Conservation (phyloP, 64 coral and sea anemone genomes). For the Acropora yongei region DNA sequence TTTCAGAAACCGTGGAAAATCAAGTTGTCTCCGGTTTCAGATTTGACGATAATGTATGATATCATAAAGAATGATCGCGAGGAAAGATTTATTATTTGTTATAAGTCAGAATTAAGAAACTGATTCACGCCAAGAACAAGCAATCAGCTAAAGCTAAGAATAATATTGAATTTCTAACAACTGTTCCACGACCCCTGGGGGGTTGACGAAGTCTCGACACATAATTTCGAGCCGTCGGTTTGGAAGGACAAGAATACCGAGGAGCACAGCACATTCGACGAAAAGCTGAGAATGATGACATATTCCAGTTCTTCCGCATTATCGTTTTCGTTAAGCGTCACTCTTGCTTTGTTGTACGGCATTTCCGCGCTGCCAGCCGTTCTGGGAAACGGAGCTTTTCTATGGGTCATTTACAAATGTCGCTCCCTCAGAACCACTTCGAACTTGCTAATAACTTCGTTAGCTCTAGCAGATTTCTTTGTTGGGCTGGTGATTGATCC, state of each 20-base stretch:
- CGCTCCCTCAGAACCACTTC: conserved; percentile 56
- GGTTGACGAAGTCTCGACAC: too few relatives aligned
- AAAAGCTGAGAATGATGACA: neutral
- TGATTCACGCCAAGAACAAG: too few relatives aligned
- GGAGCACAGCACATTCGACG: neutral
- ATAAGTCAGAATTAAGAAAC: too few relatives aligned
- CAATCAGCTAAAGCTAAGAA: too few relatives aligned
- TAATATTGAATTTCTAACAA: neutral
- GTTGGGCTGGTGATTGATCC: conserved; percentile 78
- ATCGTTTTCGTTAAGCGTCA: neutral
- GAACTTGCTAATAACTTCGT: conserved; percentile 70
- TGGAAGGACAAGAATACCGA: neutral
- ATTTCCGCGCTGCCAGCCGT: conserved; percentile 44
- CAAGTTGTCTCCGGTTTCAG: too few relatives aligned
- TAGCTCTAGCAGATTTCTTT: conserved; percentile 67
- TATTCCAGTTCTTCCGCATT: neutral
- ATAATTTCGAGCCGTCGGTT: too few relatives aligned
- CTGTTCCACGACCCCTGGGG: too few relatives aligned
- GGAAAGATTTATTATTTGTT: too few relatives aligned
- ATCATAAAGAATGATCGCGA: too few relatives aligned
- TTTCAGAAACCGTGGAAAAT: too few relatives aligned
- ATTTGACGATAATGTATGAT: too few relatives aligned
- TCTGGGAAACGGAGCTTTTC: conserved; percentile 58
- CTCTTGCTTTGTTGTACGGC: conserved; percentile 38
- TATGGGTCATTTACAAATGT: conserved; percentile 62